Evolutionary conservation across 2,113 vertebrate species (phyloP).

Genomic region (Polypterus senegalus): DNA sequence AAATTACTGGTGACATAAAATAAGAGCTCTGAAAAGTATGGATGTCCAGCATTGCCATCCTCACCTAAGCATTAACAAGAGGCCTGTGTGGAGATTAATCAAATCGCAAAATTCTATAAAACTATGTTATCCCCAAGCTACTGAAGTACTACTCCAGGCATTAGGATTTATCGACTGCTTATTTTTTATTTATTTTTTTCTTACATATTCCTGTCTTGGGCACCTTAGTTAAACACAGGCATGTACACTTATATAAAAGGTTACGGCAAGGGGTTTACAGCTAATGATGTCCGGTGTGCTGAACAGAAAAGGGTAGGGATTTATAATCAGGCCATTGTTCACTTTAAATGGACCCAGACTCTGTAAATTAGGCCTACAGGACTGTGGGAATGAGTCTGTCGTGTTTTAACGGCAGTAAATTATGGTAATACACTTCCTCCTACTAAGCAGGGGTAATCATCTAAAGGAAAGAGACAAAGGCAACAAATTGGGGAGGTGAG

Average conservation of each 20-base stretch:
- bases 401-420: conserved; percentile 61
- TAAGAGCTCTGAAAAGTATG: no score
- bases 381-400: conserved; percentile 25
- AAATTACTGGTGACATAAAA: no score
- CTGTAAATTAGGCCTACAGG: conserved; percentile 33
- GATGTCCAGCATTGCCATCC: no score
- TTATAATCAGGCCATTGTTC: conserved; percentile 51
- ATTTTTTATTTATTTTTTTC: no score
- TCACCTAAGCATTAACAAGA: no score
- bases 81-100: no score
- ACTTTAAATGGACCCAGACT: conserved; percentile 49
- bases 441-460: conserved; percentile 57
- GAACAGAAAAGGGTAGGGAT: conserved; percentile 30
- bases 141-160: no score
- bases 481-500: conserved; percentile 32
- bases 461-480: conserved; percentile 33
- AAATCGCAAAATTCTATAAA: no score
- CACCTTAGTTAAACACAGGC: no score
- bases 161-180: no score
- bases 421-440: conserved; percentile 75
- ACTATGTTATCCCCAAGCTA: no score
- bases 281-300: conserved; percentile 20
- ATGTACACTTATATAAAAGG: conserved; percentile 18
- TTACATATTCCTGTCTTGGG: no score
- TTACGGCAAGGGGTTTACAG: conserved; percentile 22